phyloP scores from a whole-genome alignment of 2,113 vertebrate genomes.

The Forbesichthys agassizii region DNA sequence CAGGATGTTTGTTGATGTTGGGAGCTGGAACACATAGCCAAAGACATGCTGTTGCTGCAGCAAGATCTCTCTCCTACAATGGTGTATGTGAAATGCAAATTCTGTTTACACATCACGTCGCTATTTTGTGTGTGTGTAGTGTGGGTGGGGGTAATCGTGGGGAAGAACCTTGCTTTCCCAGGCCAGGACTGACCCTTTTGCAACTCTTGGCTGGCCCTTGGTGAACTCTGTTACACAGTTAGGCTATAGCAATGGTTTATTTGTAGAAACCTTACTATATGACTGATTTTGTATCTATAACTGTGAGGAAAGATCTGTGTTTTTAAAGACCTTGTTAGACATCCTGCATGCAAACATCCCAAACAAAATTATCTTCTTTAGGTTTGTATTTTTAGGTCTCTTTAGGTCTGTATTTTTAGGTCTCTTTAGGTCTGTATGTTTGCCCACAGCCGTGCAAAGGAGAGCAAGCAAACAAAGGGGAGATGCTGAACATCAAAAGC shows the following conservation, averaged over 20 bases:
- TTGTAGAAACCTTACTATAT: constrained; percentile 44
- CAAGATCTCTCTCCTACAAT: constrained; percentile 59
- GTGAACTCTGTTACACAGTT: constrained; percentile 61
- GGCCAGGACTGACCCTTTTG: constrained; percentile 58
- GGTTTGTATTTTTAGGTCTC: neutral
- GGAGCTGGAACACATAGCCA: constrained; percentile 63
- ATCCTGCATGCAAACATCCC: constrained; percentile 56
- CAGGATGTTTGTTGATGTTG: constrained; percentile 66
- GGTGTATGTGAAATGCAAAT: constrained; percentile 65
- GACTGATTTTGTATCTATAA: constrained; percentile 64
- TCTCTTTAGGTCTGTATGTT: too few relatives aligned
- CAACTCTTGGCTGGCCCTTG: constrained; percentile 57
- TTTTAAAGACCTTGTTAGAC: constrained; percentile 52
- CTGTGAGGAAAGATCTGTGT: constrained; percentile 66
- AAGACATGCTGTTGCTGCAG: constrained; percentile 53
- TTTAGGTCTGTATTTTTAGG: too few relatives aligned
- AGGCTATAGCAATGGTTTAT: constrained; percentile 59
- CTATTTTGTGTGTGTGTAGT: constrained; percentile 39
- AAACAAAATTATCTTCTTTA: constrained; percentile 43
- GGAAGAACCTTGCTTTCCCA: constrained; percentile 52
- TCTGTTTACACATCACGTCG: constrained; percentile 65
- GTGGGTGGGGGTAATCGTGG: constrained; percentile 56
- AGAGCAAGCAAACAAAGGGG: constrained; percentile 18
- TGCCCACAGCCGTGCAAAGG: constrained; percentile 14
- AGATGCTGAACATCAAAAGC: constrained; percentile 48